Base-by-base conservation (phyloP, 2,797 vertebrate genomes). In the Thalassophryne amazonica region DNA sequence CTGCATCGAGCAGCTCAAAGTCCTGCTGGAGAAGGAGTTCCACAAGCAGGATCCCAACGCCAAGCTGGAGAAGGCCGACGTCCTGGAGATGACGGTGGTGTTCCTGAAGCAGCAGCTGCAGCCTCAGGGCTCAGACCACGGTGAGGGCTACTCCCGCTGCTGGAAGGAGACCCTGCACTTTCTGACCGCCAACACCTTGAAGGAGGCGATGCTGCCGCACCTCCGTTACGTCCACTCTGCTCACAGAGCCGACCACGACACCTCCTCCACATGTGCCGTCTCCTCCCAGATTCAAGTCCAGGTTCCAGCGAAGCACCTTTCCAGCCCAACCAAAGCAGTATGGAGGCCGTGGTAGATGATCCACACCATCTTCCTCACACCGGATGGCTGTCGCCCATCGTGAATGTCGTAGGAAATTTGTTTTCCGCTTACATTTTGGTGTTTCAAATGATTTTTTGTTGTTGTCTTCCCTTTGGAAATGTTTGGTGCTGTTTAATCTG, bases 51-150 rank as follows among this genome's bases (percentile, higher is more conserved):
- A 84, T 22, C 85, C 84, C 22, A 78, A 80, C 46, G 67, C 83
- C 21, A 84, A 89, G 60, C 80, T 87, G 63, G 83, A 84, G 71
- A 87, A 90, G 65, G 86, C 88, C 0, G 88, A 90, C 53, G 76
- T 88, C 40, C 66, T 89, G 16, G 88, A 90, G 62, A 89, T 81
- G 88, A 87, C 89, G 0, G 90, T 91, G 54, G 28, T 69, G 28
- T 91, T 90, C 56, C 73, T 83, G 53, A 80, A 76, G 16, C 86
- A 88, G 72, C 78, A 80, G 47, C 75, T 81, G 51, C 19, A 76
- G 73, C 60, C 68, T 38, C 67, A 51, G 51, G 43, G 47, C 27
- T 17, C 57, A 1, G 37, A 86, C 24, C 87, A 86, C 78, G 72
- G 80, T 25, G 85, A 91, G 41, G 88, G 90, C 12, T 90, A 88